Base-by-base conservation (phyloP, 2,113 vertebrate genomes). In the Theristicus caerulescens region DNA sequence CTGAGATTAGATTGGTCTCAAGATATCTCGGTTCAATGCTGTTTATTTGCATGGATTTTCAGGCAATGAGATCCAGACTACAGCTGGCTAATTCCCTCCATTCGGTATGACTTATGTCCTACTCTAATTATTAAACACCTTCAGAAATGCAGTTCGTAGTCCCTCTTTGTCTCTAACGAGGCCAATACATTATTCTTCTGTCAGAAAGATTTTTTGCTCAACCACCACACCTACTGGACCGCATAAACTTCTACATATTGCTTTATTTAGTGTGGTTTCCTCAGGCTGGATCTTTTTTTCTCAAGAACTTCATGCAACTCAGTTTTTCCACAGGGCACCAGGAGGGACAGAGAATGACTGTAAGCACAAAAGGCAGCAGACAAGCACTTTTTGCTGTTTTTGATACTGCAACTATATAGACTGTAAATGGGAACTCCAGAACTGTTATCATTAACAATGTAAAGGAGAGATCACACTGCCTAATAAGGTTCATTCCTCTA, bases 141-240 rank as follows among this genome's bases (percentile, higher is more conserved):
- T 52, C 47, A 80, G 26, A 90, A 90, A 82, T 40, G 12, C 13
- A 76, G 20, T 61, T 80, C 21, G 71, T 64, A 29, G 32, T 38
- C 27, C 6, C 8, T 31, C 20, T 87, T 73, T 72, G 21, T 72
- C n/a, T 87, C 44, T 44, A 27, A 38, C 12, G 16, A 67, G 19
- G 22, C 5, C 8, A 81, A 55, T 36, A n/a, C 0, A 0, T 65
- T 58, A 32, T 80, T 54, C 34, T 77, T 74, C 13, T 32, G 2
- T 59, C 44, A 36, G 24, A 74, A 73, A n/a, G 9, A 27, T 18
- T 27, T 62, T 95, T 79, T 79, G 42, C 21, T 81, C 42, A 76
- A 19, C 64, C 12, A 46, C 20, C 34, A 58, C 26, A 62, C 14
- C 55, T 87, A 36, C 55, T 82, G 51, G 42, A 54, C 1, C 1